Evolutionary conservation across 2,797 vertebrate species (phyloP).

Genomic region (Darevskia nairensis): DNA sequence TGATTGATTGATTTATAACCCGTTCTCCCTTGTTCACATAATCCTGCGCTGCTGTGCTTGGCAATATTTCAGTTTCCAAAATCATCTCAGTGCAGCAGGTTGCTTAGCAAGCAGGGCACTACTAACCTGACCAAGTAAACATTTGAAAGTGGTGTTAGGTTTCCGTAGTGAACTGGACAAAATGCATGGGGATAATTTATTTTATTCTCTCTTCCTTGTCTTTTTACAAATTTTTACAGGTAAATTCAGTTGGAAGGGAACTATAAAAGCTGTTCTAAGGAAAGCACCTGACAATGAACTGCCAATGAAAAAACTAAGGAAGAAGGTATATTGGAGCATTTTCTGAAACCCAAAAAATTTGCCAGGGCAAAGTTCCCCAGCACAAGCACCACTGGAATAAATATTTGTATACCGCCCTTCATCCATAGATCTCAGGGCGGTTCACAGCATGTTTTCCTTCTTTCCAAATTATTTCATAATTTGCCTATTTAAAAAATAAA

Average conservation of each 20-base stretch:
- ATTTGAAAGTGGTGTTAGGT: neutral
- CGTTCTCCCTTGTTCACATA: no score
- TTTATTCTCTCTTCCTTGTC: neutral
- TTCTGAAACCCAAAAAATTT: neutral
- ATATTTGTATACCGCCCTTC: neutral
- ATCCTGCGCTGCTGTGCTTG: no score
- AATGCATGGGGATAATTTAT: neutral
- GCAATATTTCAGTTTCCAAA: neutral
- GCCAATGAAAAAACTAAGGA: constrained; percentile 90
- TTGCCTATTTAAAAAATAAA: no score
- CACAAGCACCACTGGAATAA: neutral
- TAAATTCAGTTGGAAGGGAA: constrained; percentile 98
- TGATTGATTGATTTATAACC: neutral
- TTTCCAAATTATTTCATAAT: no score
- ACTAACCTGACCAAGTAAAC: neutral
- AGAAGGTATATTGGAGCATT: constrained; percentile 85
- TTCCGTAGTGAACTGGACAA: neutral
- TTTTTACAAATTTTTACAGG: constrained; percentile 74
- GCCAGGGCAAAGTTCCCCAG: neutral
- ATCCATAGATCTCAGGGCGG: neutral
- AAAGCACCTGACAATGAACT: constrained; percentile 90
- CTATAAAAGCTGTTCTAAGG: constrained; percentile 89
- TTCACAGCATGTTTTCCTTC: neutral
- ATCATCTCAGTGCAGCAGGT: neutral
- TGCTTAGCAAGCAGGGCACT: neutral